A percentile compares a stretch with the other conserved stretches of the same genome.
These are phyloP conservation scores for Eurytoma adleriae DNA, from an alignment of 2,888 invertebrate species.

Conservation along the genomic window DNA sequence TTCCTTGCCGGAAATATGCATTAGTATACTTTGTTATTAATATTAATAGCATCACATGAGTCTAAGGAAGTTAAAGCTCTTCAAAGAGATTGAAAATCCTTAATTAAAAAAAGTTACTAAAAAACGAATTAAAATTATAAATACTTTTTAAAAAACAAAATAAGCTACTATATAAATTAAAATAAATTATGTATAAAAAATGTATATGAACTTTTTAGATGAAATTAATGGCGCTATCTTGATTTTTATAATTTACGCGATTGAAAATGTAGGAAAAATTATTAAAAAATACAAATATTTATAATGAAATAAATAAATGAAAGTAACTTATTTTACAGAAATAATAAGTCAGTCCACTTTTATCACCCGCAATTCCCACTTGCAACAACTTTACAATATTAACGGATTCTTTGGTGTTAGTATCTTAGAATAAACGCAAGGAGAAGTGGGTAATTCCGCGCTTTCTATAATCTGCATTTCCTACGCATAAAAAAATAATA, in stretches of 20 bases:
- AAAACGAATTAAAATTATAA: slow-evolving; percentile 1
- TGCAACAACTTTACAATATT: not conserved
- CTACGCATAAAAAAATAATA: too few species aligned
- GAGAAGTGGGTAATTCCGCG: not conserved
- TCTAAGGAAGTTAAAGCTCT: slow-evolving; percentile 49
- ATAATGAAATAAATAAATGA: too few species aligned
- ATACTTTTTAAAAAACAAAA: not conserved
- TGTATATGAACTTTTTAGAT: slow-evolving; percentile 1
- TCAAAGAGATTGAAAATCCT: slow-evolving; percentile 47
- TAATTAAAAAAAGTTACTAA: not conserved
- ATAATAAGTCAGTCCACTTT: slow-evolving; percentile 15
- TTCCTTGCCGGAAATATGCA: slow-evolving; percentile 38
- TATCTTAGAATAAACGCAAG: not conserved
- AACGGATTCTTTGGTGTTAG: slow-evolving; percentile 10
- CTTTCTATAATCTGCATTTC: slow-evolving; percentile 14
- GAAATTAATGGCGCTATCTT: not conserved
- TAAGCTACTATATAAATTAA: not conserved
- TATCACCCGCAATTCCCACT: slow-evolving; percentile 13
- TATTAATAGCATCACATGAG: slow-evolving; percentile 53
- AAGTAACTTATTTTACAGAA: not conserved
- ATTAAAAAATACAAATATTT: not conserved
- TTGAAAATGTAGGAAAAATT: not conserved
- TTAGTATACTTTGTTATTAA: slow-evolving; percentile 42
- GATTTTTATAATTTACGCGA: not conserved
- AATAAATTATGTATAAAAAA: slow-evolving; percentile 3